These are phyloP conservation scores for Erethizon dorsatum DNA, from an alignment of 2,797 vertebrate genomes.

Conservation along the genomic window DNA sequence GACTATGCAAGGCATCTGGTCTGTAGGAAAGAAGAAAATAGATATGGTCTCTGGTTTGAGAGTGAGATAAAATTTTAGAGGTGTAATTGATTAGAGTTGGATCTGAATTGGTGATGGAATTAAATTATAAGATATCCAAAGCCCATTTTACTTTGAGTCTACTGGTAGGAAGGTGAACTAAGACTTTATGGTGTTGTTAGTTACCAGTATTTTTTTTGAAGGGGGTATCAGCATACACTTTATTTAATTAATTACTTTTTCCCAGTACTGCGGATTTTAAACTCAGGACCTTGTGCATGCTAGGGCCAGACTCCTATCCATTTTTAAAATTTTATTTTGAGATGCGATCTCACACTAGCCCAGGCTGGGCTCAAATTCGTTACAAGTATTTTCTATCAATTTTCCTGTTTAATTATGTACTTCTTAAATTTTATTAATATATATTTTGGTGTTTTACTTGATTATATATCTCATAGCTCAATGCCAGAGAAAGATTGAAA, in stretches of 20 bases:
- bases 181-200: background rate
- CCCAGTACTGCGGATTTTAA: background rate
- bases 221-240: background rate
- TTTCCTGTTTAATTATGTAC: slow-evolving; percentile 43
- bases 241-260: background rate
- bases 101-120: slow-evolving; percentile 14
- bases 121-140: background rate
- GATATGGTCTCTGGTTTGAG: background rate
- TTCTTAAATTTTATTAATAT: slow-evolving; percentile 53
- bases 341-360: background rate
- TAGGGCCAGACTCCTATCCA: background rate
- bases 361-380: background rate
- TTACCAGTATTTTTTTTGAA: background rate
- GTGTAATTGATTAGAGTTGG: background rate
- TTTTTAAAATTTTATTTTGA: background rate
- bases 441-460: slow-evolving; percentile 16
- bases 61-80: slow-evolving; percentile 6
- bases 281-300: background rate
- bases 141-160: background rate
- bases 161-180: slow-evolving; percentile 22
- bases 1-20: background rate
- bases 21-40: slow-evolving; percentile 22
- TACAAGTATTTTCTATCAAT: background rate
- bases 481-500: background rate
- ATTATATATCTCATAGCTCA: background rate